Evolutionary conservation across 2,888 invertebrate genomes (phyloP), one percentile per base, ranked within the genome.

Genomic region (Isotomurus palustris): DNA sequence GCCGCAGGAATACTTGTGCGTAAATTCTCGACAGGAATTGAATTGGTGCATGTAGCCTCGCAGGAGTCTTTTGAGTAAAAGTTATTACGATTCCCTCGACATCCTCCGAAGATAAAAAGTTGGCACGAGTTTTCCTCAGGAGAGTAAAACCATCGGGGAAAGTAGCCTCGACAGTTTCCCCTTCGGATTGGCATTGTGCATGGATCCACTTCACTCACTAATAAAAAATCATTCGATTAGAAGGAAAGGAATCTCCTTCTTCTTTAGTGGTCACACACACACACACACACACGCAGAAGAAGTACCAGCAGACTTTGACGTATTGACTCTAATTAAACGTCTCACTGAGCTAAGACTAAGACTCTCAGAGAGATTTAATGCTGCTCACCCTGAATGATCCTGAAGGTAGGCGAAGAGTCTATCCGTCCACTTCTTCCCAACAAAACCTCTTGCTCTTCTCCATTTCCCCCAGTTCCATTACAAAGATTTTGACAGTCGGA

Each of bases 21-120:
- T 6, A 65, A 44, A 53, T 60, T 55, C 8, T 55, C 55, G 5
- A 59, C 59, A 5, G 59, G 54, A 25, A 61, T 57, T n/a, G 56
- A 53, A 28, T 58, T 59, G 14, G 56, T 56, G 35, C 63, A 66
- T 12, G 63, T 60, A 21, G 63, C 62, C 32, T 66, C 53, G 36
- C 62, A 66, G 24, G 62, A 56, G 19, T 66, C 58, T 40, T 48
- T 53, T 5, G 63, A 44, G 41, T 59, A 64, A 51, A 73, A 74
- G 35, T 71, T 68, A 56, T 73, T 74, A 4, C 50, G 61, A 36
- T 72, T 73, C 19, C 72, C 72, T 17, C 57, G 53, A 53, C 73
- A 74, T 4, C 73, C 73, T 1, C 73, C 72, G 44, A 72, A 74
- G 25, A 66, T 60, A 56, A 74, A 74, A 14, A 40, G 25, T 58